phyloP scores from a whole-genome alignment of 2,888 invertebrate genomes.

The Linnaemya vulpina region DNA sequence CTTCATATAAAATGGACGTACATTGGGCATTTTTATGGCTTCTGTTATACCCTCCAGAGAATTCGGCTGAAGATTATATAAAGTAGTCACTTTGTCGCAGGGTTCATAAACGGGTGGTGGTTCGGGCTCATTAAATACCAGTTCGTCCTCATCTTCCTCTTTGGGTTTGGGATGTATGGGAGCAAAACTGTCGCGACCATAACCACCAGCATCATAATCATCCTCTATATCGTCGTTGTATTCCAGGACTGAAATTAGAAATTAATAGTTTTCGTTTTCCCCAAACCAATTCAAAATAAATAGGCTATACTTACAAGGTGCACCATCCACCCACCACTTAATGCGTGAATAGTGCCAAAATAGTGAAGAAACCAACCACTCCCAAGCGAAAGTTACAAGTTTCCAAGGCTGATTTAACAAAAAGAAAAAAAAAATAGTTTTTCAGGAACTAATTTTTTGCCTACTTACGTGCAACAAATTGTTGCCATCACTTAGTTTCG shows the following conservation, averaged over 20 bases:
- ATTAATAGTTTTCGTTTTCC: neutral
- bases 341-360: conserved; percentile 80
- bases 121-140: conserved; percentile 82
- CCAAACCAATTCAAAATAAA: neutral
- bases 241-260: conserved; percentile 78
- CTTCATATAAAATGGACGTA: conserved; percentile 88
- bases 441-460: neutral
- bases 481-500: conserved; percentile 78
- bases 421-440: neutral
- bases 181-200: conserved; percentile 73
- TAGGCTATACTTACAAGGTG: conserved; percentile 80
- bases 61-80: conserved; percentile 88
- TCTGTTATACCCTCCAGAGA: conserved; percentile 83
- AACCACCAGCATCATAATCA: conserved; percentile 82
- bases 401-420: conserved; percentile 82
- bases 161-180: conserved; percentile 77
- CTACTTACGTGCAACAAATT: conserved; percentile 78
- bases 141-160: conserved; percentile 80
- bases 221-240: conserved; percentile 83
- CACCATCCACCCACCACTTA: conserved; percentile 81
- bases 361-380: conserved; percentile 83
- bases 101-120: conserved; percentile 83
- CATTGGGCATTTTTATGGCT: conserved; percentile 82
- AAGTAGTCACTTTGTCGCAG: conserved; percentile 89
- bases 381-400: conserved; percentile 79